Evolutionary conservation across 2,113 vertebrate species (phyloP).

Genomic region (Macquaria ambigua): DNA sequence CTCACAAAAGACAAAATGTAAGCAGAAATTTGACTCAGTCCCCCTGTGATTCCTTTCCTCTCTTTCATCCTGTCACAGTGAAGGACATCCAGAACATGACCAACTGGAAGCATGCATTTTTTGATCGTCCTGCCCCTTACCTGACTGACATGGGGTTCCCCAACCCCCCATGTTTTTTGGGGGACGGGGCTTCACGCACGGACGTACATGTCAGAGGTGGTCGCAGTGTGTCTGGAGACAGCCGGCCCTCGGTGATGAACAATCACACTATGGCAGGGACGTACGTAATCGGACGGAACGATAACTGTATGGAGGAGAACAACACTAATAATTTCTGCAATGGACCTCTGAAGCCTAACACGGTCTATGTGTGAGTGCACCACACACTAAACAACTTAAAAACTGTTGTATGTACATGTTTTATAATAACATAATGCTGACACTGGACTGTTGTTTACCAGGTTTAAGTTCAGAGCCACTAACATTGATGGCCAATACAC

Average conservation of each 20-base stretch:
- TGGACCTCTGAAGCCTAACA: constrained; percentile 94
- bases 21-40: constrained; percentile 30
- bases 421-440: neutral
- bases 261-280: constrained; percentile 78
- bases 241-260: constrained; percentile 33
- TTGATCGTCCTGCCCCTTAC: constrained; percentile 89
- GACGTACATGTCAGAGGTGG: constrained; percentile 2
- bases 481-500: constrained; percentile 93
- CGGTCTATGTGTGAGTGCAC: constrained; percentile 92
- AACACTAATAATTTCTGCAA: constrained; percentile 91
- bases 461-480: constrained; percentile 97
- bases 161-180: constrained; percentile 86
- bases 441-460: constrained; percentile 72
- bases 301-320: constrained; percentile 86
- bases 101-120: constrained; percentile 93
- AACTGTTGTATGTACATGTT: neutral
- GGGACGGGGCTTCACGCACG: constrained; percentile 43
- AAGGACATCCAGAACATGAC: constrained; percentile 91
- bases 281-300: constrained; percentile 91
- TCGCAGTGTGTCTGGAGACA: constrained; percentile 6
- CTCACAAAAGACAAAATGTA: constrained; percentile 24
- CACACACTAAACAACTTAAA: neutral
- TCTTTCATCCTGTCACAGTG: constrained; percentile 80
- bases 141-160: constrained; percentile 93
- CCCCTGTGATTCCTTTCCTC: neutral